Evolutionary conservation across 2,113 vertebrate genomes (phyloP), one percentile per base, ranked within the genome.

Genomic region (Gobius niger): DNA sequence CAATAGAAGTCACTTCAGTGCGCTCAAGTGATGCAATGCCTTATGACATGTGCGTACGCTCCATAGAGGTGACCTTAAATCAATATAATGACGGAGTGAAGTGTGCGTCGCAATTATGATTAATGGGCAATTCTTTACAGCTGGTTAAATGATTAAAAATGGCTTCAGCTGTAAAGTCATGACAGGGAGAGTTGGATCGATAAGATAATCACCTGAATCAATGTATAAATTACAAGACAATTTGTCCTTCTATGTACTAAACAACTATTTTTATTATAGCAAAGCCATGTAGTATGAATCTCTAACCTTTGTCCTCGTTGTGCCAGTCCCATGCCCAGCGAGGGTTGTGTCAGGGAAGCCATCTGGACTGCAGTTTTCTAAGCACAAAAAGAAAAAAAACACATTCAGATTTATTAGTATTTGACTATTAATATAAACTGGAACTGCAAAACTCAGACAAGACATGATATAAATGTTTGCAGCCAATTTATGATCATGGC

Each of bases 1-100:
- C 57, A 60, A 42, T 42, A 60, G 40, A 60, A 60, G 57, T 44
- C 57, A 60, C 57, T 14, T 44, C 57, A 44, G 57, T 44, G 56
- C 40, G 56, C 56, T 59, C 15, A 41, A 42, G 57, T 60, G 34
- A 42, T 60, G 40, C 40, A 16, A 16, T 44, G 14, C 57, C 34
- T 44, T 6, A 42, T 10, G 57, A n/a, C 57, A 57, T 57, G 54
- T 60, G 40, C 15, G 52, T 18, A 11, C 9, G 52, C 52, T 10
- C 11, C 4, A n/a, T 60, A 44, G 15, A 60, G 57, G 40, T 60
- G 34, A 42, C 57, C 34, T n/a, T 42, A 60, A 60, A 60, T 42
- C 57, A 60, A 60, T 60, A 60, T 60, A 42, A 42, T 60, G 57
- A 60, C 9, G 7, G 7, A 60, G 34, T 44, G 14, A 60, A 60